These are phyloP conservation scores for Scatophagus argus DNA, from an alignment of 2,113 vertebrate genomes.

Conservation along the genomic window DNA sequence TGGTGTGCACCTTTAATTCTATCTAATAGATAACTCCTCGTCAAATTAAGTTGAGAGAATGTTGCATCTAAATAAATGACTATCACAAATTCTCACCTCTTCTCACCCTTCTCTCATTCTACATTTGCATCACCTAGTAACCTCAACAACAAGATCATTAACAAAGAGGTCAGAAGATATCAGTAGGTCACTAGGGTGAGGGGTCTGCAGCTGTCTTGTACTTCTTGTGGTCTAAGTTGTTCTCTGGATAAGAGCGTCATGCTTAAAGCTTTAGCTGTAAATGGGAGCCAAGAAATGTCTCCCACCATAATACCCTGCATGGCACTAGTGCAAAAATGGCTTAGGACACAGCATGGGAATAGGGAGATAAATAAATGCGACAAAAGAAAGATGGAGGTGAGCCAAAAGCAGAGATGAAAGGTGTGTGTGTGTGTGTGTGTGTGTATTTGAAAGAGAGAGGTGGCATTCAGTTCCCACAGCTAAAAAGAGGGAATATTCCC, in stretches of 20 bases:
- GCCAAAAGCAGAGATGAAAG: slow-evolving; percentile 65
- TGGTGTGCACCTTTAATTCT: not conserved
- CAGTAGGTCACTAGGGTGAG: not conserved
- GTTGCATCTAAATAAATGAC: slow-evolving; percentile 8
- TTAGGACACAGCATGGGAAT: slow-evolving; percentile 57
- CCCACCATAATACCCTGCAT: slow-evolving; percentile 44
- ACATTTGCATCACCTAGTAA: not conserved
- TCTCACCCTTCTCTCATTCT: too few species aligned
- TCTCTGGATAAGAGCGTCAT: slow-evolving; percentile 10
- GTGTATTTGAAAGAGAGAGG: slow-evolving; percentile 38
- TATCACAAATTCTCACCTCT: not conserved
- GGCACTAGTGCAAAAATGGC: slow-evolving; percentile 57
- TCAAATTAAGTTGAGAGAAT: slow-evolving; percentile 5
- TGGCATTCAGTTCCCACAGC: slow-evolving; percentile 36
- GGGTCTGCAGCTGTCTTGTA: slow-evolving; percentile 32
- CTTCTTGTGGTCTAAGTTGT: slow-evolving; percentile 27
- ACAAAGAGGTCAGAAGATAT: not conserved
- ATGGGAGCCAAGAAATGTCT: slow-evolving; percentile 22
- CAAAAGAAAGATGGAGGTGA: slow-evolving; percentile 63
- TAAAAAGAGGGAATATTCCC: slow-evolving; percentile 26
- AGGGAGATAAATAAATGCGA: slow-evolving; percentile 51
- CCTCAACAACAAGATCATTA: slow-evolving; percentile 7
- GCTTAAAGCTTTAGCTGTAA: slow-evolving; percentile 1
- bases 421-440: slow-evolving; percentile 23
- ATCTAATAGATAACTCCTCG: not conserved